Evolutionary conservation across 2,888 invertebrate species (phyloP).

Genomic region (Abscondita cerata): DNA sequence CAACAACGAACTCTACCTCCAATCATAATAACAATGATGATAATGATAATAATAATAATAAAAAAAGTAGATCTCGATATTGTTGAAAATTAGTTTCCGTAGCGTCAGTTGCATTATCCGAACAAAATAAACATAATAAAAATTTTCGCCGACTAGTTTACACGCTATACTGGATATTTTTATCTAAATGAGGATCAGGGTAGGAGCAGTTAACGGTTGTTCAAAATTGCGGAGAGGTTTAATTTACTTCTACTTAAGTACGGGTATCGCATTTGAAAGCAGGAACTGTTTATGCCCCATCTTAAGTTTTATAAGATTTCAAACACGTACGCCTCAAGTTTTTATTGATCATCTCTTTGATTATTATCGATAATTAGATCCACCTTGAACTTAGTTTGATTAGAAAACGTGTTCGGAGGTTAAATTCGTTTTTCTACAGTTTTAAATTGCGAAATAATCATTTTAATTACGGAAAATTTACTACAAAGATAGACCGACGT

Average conservation of each 20-base stretch:
- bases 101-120: constrained; percentile 11
- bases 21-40: background rate
- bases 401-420: constrained; percentile 46
- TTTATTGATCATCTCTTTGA: constrained; percentile 47
- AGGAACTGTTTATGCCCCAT: constrained; percentile 22
- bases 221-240: constrained; percentile 24
- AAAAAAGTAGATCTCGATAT: constrained; percentile 18
- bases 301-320: constrained; percentile 27
- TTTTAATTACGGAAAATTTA: constrained; percentile 44
- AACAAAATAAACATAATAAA: constrained; percentile 34
- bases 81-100: constrained; percentile 26
- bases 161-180: constrained; percentile 31
- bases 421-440: constrained; percentile 42
- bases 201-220: constrained; percentile 29
- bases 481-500: constrained; percentile 40
- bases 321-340: constrained; percentile 38
- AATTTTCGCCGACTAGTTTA: constrained; percentile 39
- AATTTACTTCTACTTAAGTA: constrained; percentile 26
- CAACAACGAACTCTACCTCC: constrained; percentile 19
- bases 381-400: constrained; percentile 49
- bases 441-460: constrained; percentile 42
- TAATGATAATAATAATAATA: constrained; percentile 4
- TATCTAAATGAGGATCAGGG: constrained; percentile 35
- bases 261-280: constrained; percentile 18
- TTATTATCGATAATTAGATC: constrained; percentile 49